Percentiles rank a stretch among this genome's conserved stretches.
Evolutionary conservation across 2,888 invertebrate species (phyloP).

Genomic region (Lochmaea capreae): DNA sequence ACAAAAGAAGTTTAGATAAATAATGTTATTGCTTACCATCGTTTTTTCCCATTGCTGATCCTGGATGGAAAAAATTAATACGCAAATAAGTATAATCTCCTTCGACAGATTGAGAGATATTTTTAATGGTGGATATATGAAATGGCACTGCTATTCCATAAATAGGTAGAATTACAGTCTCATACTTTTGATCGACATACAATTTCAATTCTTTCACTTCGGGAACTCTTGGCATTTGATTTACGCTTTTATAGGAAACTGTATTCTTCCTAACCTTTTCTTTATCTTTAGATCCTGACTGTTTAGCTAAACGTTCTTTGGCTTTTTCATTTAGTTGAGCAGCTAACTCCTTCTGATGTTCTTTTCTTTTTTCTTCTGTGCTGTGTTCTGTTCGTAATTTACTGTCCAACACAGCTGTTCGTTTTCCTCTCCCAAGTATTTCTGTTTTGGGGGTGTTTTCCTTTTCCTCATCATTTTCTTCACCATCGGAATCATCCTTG

Average conservation of each 20-base stretch:
- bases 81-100: slow-evolving; percentile 98
- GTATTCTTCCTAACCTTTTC: slow-evolving; percentile 94
- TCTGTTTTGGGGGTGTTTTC: slow-evolving; percentile 74
- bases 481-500: slow-evolving; percentile 86
- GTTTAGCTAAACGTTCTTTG: slow-evolving; percentile 89
- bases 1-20: slow-evolving; percentile 4
- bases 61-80: slow-evolving; percentile 99
- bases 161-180: slow-evolving; percentile 97
- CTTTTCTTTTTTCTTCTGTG: slow-evolving; percentile 96
- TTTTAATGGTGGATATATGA: slow-evolving; percentile 99
- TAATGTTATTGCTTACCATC: slow-evolving; percentile 69
- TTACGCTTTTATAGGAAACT: slow-evolving; percentile 91
- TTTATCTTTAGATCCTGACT: slow-evolving; percentile 85
- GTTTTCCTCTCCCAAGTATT: slow-evolving; percentile 80
- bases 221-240: slow-evolving; percentile 92
- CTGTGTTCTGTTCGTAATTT: slow-evolving; percentile 95
- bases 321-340: slow-evolving; percentile 92
- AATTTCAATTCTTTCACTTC: slow-evolving; percentile 95
- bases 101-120: slow-evolving; percentile 98
- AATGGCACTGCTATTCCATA: slow-evolving; percentile 97
- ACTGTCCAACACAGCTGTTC: slow-evolving; percentile 92
- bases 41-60: slow-evolving; percentile 93
- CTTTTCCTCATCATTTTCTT: slow-evolving; percentile 82
- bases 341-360: slow-evolving; percentile 96
- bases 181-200: slow-evolving; percentile 96